phyloP scores from a whole-genome alignment of 2,888 invertebrate genomes.

The Hyposoter didymator region DNA sequence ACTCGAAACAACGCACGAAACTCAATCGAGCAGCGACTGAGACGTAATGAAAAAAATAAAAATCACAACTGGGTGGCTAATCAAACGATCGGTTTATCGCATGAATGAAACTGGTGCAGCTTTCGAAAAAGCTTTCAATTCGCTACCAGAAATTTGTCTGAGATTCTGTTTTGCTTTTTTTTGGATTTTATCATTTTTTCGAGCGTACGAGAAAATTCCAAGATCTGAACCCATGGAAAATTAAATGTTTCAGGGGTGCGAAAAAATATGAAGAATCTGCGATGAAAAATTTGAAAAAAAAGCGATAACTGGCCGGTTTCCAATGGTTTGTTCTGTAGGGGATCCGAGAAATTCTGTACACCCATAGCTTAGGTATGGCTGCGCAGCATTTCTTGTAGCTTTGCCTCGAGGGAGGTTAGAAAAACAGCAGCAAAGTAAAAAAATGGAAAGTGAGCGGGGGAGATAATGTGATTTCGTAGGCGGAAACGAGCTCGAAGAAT shows the following conservation, averaged over 20 bases:
- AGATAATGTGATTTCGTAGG: constrained; percentile 57
- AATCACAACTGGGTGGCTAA: neutral
- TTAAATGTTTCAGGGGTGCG: no score
- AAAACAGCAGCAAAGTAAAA: neutral
- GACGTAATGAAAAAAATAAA: constrained; percentile 6
- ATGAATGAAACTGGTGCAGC: no score
- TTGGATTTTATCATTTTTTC: no score
- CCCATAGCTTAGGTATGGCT: constrained; percentile 6
- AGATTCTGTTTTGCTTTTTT: no score
- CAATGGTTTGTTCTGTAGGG: neutral
- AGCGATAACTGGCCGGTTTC: neutral
- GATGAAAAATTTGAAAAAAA: neutral
- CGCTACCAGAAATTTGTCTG: no score
- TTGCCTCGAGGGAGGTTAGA: neutral
- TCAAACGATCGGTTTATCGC: no score
- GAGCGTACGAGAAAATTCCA: no score
- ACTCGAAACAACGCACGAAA: constrained; percentile 3
- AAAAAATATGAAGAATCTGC: no score
- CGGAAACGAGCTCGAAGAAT: constrained; percentile 66
- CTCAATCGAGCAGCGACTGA: neutral
- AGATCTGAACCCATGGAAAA: no score
- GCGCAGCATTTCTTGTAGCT: constrained; percentile 9
- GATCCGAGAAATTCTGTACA: neutral
- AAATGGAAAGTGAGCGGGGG: neutral
- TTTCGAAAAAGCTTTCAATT: no score